Conservation (phyloP, 2,888 invertebrate genomes). For the Minunthozetes semirufus region DNA sequence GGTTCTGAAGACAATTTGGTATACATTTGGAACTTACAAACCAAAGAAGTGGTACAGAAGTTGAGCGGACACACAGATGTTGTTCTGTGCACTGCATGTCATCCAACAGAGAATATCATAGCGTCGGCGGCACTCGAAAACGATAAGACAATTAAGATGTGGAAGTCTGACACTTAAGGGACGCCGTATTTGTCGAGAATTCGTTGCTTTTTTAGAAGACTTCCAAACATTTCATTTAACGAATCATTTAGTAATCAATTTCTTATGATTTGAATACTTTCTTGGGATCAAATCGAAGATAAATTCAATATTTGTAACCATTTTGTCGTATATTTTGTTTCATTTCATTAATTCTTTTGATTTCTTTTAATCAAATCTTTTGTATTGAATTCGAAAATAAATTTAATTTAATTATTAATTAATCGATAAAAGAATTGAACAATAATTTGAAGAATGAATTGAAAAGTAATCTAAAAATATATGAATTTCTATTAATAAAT, state of each 20-base stretch:
- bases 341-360: too few relatives aligned
- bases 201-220: background rate
- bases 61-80: slow-evolving; percentile 89
- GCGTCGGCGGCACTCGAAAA: slow-evolving; percentile 97
- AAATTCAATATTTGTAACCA: too few relatives aligned
- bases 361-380: too few relatives aligned
- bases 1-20: slow-evolving; percentile 99
- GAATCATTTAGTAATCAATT: too few relatives aligned
- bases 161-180: slow-evolving; percentile 70
- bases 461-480: background rate
- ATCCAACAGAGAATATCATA: slow-evolving; percentile 98
- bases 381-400: too few relatives aligned
- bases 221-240: too few relatives aligned
- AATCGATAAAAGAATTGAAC: too few relatives aligned
- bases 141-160: slow-evolving; percentile 97
- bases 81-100: slow-evolving; percentile 96
- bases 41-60: slow-evolving; percentile 98
- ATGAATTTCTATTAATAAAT: background rate
- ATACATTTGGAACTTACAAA: slow-evolving; percentile 99
- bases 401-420: too few relatives aligned
- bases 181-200: background rate
- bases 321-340: too few relatives aligned
- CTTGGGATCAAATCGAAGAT: too few relatives aligned
- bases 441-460: too few relatives aligned
- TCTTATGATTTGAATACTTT: too few relatives aligned